Conservation (phyloP, 2,888 invertebrate genomes). For the Steinernema hermaphroditum region DNA sequence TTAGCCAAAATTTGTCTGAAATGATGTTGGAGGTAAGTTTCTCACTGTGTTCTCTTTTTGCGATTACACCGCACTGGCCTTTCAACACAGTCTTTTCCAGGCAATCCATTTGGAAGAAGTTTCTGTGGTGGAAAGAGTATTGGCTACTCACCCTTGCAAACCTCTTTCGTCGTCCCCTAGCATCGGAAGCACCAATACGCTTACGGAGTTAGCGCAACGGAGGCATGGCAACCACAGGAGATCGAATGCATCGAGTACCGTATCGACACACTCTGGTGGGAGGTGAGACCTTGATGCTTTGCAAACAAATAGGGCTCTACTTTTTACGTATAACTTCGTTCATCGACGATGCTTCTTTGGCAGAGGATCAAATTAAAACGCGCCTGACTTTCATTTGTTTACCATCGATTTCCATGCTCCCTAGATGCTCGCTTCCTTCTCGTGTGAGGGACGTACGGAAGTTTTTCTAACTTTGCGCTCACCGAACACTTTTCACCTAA, state of each 20-base stretch:
- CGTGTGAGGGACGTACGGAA: no score
- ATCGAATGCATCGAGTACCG: slow-evolving; percentile 64
- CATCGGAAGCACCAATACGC: slow-evolving; percentile 64
- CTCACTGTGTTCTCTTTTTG: no score
- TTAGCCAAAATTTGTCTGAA: slow-evolving; percentile 64
- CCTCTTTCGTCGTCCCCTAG: slow-evolving; percentile 62
- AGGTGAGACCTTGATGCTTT: slow-evolving; percentile 37
- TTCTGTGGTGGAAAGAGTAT: slow-evolving; percentile 59
- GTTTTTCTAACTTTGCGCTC: no score
- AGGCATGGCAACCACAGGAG: slow-evolving; percentile 62
- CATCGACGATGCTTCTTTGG: not conserved
- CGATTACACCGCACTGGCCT: not conserved
- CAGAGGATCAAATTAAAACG: slow-evolving; percentile 26
- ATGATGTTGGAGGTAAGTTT: slow-evolving; percentile 61
- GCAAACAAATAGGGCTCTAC: not conserved
- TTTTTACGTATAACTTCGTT: not conserved
- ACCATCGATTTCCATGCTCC: not conserved
- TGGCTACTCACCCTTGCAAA: slow-evolving; percentile 59
- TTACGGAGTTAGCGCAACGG: slow-evolving; percentile 63
- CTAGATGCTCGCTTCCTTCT: no score
- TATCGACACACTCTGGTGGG: slow-evolving; percentile 65
- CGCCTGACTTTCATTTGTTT: slow-evolving; percentile 12
- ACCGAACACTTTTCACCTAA: no score
- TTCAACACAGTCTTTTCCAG: no score
- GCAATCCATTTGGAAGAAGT: slow-evolving; percentile 65